phyloP scores from a whole-genome alignment of 2,113 vertebrate species.

The Pipra filicauda region DNA sequence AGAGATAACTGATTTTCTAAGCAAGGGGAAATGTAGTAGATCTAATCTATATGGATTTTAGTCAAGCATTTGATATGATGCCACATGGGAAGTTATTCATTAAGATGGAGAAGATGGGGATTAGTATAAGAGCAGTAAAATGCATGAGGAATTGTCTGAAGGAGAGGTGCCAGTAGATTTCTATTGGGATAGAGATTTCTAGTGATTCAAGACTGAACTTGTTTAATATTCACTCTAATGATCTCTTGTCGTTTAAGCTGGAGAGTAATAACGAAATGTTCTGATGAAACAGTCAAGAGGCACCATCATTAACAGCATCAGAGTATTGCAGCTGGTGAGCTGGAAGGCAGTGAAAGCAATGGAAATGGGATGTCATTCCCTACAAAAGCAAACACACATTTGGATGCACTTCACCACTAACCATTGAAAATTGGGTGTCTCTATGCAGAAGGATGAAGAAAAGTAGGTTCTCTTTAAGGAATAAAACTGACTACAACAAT shows the following conservation, averaged over 20 bases:
- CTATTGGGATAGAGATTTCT: slow-evolving; percentile 2
- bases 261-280: not conserved
- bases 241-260: not conserved
- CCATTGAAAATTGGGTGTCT: not conserved
- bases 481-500: not conserved
- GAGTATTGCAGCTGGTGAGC: not conserved
- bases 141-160: not conserved
- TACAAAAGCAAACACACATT: not conserved
- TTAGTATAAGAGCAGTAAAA: slow-evolving; percentile 43
- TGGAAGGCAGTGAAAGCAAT: not conserved
- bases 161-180: not conserved
- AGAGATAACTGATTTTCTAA: slow-evolving; percentile 20
- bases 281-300: not conserved
- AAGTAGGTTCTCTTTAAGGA: not conserved
- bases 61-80: slow-evolving; percentile 33
- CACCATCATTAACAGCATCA: not conserved
- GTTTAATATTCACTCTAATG: not conserved
- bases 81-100: slow-evolving; percentile 57
- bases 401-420: not conserved
- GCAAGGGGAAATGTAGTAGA: not conserved
- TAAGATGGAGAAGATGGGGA: slow-evolving; percentile 38
- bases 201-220: not conserved
- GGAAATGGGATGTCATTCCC: not conserved
- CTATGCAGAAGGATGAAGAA: not conserved
- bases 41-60: slow-evolving; percentile 37